A percentile compares a stretch with the other conserved stretches of the same genome.
These are phyloP conservation scores for Mizuhopecten yessoensis DNA, from an alignment of 1,140 invertebrate genomes.

Conservation along the genomic window DNA sequence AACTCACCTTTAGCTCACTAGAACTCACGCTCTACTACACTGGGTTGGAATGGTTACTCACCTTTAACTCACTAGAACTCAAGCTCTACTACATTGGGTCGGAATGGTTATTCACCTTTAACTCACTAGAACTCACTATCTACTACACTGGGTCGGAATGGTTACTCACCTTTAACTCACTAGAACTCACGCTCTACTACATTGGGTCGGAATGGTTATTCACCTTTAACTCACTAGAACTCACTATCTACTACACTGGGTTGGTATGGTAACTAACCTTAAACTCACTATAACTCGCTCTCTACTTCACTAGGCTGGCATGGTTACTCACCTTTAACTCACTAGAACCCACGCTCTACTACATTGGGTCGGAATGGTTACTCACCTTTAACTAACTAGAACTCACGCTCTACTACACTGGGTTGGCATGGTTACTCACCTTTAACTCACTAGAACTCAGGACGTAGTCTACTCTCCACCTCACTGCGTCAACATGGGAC, in stretches of 20 bases:
- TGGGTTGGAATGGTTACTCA: neutral
- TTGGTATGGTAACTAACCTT: constrained; percentile 51
- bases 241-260: neutral
- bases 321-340: constrained; percentile 20
- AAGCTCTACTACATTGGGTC: constrained; percentile 41
- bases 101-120: neutral
- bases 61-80: constrained; percentile 61
- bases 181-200: neutral
- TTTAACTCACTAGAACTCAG: constrained; percentile 33
- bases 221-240: constrained; percentile 33
- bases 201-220: neutral
- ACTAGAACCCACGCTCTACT: neutral
- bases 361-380: neutral
- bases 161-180: constrained; percentile 21
- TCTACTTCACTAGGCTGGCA: constrained; percentile 66
- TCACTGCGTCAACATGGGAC: neutral
- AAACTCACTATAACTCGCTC: constrained; percentile 70
- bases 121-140: neutral
- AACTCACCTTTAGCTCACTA: too few relatives aligned
- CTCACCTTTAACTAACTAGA: constrained; percentile 1
- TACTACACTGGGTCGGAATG: neutral
- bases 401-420: neutral
- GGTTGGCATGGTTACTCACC: neutral
- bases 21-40: too few relatives aligned
- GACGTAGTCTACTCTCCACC: constrained; percentile 12